phyloP scores from a whole-genome alignment of 2,113 vertebrate species.

The Phrynosoma blainvillii region DNA sequence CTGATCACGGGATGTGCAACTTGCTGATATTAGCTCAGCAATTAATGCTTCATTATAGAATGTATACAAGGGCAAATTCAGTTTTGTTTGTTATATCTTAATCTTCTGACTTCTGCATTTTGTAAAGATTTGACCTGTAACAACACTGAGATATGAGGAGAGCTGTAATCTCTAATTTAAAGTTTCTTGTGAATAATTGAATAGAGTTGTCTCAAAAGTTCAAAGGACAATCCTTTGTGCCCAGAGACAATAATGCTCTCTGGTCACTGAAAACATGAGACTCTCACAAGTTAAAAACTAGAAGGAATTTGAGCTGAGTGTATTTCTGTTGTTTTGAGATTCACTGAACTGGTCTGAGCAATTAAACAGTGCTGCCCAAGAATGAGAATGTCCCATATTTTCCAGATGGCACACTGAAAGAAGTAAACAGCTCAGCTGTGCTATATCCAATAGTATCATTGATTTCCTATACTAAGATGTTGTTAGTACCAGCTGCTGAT shows the following conservation, averaged over 20 bases:
- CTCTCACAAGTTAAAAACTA: neutral
- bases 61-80: neutral
- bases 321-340: conserved; percentile 15
- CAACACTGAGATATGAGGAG: neutral
- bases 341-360: neutral
- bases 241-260: neutral
- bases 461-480: neutral
- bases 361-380: neutral
- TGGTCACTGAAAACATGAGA: neutral
- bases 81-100: neutral
- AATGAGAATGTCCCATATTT: neutral
- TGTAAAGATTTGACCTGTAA: neutral
- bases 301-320: neutral
- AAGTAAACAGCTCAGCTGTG: neutral
- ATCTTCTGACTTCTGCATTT: neutral
- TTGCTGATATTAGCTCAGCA: neutral
- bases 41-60: neutral
- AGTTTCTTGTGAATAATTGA: neutral
- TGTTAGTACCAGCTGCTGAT: neutral
- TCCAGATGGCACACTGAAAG: neutral
- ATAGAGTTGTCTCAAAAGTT: neutral
- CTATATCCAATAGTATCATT: neutral
- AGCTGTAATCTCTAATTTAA: neutral
- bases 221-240: neutral
- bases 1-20: neutral